Evolutionary conservation across 2,888 invertebrate genomes (phyloP).

Genomic region (Myopa testacea): DNA sequence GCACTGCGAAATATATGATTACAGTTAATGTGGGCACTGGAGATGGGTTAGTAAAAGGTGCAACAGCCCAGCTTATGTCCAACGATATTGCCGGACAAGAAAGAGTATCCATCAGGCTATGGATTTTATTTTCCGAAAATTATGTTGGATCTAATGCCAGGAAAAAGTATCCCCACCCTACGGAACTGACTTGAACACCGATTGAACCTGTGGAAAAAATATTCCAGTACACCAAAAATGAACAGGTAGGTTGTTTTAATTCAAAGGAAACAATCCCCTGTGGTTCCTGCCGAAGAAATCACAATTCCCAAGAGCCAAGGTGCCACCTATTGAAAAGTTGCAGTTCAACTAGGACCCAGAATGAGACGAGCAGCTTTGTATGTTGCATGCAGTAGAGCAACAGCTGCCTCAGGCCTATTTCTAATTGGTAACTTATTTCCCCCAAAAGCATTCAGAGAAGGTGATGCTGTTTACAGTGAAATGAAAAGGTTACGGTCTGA

Average conservation of each 20-base stretch:
- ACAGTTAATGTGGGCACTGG: conserved; percentile 21
- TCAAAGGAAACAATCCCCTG: not conserved
- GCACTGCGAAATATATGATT: conserved; percentile 45
- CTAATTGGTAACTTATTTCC: too few species aligned
- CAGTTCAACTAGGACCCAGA: too few species aligned
- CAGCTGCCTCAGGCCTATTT: too few species aligned
- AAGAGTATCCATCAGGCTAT: not conserved
- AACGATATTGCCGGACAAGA: not conserved
- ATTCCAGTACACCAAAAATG: not conserved
- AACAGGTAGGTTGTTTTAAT: too few species aligned
- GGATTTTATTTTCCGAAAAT: not conserved
- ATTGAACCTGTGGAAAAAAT: not conserved
- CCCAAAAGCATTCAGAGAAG: too few species aligned
- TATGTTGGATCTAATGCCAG: not conserved
- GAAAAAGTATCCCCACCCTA: not conserved
- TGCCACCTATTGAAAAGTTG: too few species aligned
- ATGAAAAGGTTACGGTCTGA: too few species aligned
- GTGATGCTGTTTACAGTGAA: too few species aligned
- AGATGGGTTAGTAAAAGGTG: conserved; percentile 18
- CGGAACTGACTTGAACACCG: not conserved
- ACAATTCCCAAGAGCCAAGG: not conserved
- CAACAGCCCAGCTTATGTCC: conserved; percentile 21
- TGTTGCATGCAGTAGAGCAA: too few species aligned
- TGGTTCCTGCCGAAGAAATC: not conserved
- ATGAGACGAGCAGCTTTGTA: too few species aligned